phyloP scores from a whole-genome alignment of 2,797 vertebrate genomes.

The Takifugu rubripes region DNA sequence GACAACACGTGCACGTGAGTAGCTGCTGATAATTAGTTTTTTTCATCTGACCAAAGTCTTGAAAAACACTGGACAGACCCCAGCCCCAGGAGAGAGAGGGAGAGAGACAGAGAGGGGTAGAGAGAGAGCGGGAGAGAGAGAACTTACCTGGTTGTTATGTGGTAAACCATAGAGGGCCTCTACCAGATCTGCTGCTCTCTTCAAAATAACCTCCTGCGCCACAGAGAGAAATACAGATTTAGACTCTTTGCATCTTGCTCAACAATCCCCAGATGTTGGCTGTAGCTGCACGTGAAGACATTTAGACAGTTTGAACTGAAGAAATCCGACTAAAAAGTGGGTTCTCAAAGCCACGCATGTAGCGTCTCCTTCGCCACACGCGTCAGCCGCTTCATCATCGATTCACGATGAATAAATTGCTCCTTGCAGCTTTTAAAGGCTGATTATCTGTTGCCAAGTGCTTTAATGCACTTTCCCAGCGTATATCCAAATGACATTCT shows the following conservation, averaged over 20 bases:
- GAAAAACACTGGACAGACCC: no score
- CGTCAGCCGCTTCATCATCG: constrained; percentile 36
- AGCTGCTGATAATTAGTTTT: no score
- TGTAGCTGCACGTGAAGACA: constrained; percentile 2
- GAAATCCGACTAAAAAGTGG: constrained; percentile 7
- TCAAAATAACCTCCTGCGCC: constrained; percentile 92
- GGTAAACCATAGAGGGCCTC: constrained; percentile 97
- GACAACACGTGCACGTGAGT: not conserved
- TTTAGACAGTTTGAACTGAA: constrained; percentile 2
- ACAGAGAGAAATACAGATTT: not conserved
- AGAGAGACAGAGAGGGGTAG: no score
- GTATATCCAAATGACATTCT: constrained; percentile 40
- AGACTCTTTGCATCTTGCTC: no score
- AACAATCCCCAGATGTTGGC: not conserved
- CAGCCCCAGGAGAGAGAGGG: no score
- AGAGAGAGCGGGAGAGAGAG: not conserved
- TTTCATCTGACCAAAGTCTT: no score
- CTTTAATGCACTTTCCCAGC: constrained; percentile 38
- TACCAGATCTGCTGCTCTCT: constrained; percentile 94
- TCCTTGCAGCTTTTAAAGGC: constrained; percentile 47
- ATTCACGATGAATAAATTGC: constrained; percentile 64
- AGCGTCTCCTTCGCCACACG: not conserved
- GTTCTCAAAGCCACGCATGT: not conserved
- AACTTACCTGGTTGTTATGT: constrained; percentile 89
- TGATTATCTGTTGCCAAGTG: constrained; percentile 57